phyloP scores from a whole-genome alignment of 2,888 invertebrate species.

The Aromia moschata region DNA sequence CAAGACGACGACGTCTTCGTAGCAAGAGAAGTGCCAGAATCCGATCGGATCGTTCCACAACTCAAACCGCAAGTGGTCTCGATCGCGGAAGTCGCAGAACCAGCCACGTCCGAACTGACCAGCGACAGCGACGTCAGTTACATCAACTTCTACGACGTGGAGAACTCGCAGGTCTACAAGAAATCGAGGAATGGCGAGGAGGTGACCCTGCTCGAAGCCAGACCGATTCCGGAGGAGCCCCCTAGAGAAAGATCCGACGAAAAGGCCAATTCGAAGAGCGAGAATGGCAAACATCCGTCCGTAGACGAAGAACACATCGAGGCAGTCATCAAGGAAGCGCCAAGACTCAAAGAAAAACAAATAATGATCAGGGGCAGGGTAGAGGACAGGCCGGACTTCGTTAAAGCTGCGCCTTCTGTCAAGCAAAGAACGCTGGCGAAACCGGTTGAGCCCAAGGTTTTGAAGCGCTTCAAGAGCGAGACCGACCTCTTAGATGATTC shows the following conservation, averaged over 20 bases:
- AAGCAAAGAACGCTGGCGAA: constrained; percentile 4
- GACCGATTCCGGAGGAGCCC: constrained; percentile 24
- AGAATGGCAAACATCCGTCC: constrained; percentile 3
- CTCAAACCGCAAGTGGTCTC: constrained; percentile 9
- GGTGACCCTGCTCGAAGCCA: constrained; percentile 26
- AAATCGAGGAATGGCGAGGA: constrained; percentile 35
- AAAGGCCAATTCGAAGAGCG: constrained; percentile 15
- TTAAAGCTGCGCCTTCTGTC: background rate
- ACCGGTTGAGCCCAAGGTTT: background rate
- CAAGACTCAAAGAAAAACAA: constrained; percentile 16
- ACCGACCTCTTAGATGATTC: constrained; percentile 40
- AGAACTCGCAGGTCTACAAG: constrained; percentile 53
- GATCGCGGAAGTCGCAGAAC: constrained; percentile 14
- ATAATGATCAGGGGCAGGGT: constrained; percentile 10
- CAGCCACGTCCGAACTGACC: constrained; percentile 38
- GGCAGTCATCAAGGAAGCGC: constrained; percentile 8
- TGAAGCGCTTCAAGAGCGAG: constrained; percentile 42
- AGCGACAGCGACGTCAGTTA: constrained; percentile 61
- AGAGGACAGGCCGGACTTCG: constrained; percentile 12
- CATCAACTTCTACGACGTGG: constrained; percentile 59
- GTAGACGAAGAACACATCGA: background rate
- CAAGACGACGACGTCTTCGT: constrained; percentile 10
- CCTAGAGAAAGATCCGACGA: constrained; percentile 10
- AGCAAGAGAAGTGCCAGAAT: background rate
- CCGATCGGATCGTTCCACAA: constrained; percentile 1